phyloP scores from a whole-genome alignment of 23 tunicate genomes.

The Phallusia fumigata region DNA sequence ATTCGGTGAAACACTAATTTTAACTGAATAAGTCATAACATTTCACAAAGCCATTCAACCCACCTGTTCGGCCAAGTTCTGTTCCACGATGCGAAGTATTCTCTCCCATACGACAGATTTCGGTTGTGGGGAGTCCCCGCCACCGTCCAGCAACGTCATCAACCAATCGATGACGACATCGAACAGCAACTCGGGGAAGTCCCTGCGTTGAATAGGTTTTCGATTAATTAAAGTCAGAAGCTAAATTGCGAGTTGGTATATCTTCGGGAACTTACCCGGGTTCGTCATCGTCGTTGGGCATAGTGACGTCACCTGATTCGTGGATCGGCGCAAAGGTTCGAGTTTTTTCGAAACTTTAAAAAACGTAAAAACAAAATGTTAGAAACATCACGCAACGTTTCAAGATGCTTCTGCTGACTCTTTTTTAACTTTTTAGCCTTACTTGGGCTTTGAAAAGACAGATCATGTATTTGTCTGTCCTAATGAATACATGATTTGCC shows the following conservation, averaged over 20 bases:
- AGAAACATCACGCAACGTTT: too few relatives aligned
- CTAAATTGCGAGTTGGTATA: background rate
- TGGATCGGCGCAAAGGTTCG: background rate
- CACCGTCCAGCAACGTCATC: slow-evolving; percentile 9
- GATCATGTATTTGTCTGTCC: too few relatives aligned
- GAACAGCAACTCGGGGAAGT: slow-evolving; percentile 33
- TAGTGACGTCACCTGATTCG: background rate
- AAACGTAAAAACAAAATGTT: background rate
- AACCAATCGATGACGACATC: slow-evolving; percentile 57
- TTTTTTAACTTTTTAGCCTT: too few relatives aligned
- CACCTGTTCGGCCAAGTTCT: slow-evolving; percentile 58
- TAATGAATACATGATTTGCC: too few relatives aligned
- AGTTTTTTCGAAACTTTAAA: background rate
- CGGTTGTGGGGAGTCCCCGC: slow-evolving; percentile 21
- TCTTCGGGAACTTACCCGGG: background rate
- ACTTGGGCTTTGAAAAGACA: too few relatives aligned
- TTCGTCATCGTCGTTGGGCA: background rate
- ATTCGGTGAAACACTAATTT: too few relatives aligned
- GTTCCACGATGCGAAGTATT: slow-evolving; percentile 49
- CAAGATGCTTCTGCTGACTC: too few relatives aligned
- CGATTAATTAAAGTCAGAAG: too few relatives aligned
- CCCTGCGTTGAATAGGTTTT: slow-evolving; percentile 17
- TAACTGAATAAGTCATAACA: too few relatives aligned
- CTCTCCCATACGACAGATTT: slow-evolving; percentile 61
- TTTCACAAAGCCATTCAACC: too few relatives aligned